phyloP scores from a whole-genome alignment of 2,113 vertebrate species.

The Nycticorax nycticorax region DNA sequence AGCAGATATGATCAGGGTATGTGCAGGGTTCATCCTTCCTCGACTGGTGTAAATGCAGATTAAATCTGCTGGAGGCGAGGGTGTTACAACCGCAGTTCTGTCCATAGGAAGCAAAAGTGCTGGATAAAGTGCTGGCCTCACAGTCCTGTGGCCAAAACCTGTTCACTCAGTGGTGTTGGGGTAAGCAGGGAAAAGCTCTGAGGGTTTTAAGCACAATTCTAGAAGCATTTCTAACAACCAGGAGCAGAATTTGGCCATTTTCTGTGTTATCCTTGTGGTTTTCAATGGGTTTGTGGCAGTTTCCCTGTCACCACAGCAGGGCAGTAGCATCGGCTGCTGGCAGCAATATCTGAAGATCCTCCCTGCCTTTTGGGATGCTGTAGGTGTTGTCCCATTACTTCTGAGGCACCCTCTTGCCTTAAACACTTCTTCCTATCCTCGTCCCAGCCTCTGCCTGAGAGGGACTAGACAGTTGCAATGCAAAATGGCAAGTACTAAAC shows the following conservation, averaged over 20 bases:
- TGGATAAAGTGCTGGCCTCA: neutral
- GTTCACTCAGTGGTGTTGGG: neutral
- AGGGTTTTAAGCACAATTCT: neutral
- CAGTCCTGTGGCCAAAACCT: neutral
- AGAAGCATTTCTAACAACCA: neutral
- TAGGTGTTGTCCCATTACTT: neutral
- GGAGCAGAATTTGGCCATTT: neutral
- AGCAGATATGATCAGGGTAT: neutral
- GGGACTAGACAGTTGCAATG: neutral
- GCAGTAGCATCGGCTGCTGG: neutral
- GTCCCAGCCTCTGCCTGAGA: neutral
- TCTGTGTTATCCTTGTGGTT: neutral
- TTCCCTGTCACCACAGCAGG: neutral
- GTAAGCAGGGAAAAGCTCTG: neutral
- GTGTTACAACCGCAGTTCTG: accelerated
- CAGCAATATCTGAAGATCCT: neutral
- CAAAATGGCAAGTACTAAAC: neutral
- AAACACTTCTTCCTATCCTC: neutral
- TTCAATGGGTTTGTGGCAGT: neutral
- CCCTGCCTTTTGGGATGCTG: neutral
- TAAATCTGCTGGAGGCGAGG: neutral
- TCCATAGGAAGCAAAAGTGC: neutral
- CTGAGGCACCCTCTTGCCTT: neutral
- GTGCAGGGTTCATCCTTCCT: neutral
- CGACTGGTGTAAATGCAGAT: neutral